Percentiles rank a stretch among this genome's conserved stretches.
These are phyloP conservation scores for Drosophila melanosoma DNA, from an alignment of 2,888 invertebrate genomes.

Conservation along the genomic window DNA sequence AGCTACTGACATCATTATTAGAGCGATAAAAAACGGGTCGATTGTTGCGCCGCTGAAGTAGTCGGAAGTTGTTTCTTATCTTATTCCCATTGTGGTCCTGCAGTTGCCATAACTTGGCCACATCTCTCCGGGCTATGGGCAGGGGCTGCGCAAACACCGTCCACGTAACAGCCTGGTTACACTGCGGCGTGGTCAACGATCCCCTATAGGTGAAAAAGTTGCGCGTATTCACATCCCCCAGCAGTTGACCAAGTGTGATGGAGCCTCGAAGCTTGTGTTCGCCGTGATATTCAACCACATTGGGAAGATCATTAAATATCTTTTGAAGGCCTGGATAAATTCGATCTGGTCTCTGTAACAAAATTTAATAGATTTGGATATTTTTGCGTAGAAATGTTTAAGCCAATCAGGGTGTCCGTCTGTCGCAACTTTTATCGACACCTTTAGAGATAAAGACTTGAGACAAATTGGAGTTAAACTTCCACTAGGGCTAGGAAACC, in stretches of 20 bases:
- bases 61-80: constrained; percentile 69
- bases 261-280: constrained; percentile 45
- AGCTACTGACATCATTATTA: constrained; percentile 9
- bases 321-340: constrained; percentile 69
- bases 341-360: constrained; percentile 53
- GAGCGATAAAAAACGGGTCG: constrained; percentile 53
- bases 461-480: too few relatives aligned
- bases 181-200: constrained; percentile 90
- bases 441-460: background rate
- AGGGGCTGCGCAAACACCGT: constrained; percentile 87
- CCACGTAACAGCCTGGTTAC: constrained; percentile 90
- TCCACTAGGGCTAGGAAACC: too few relatives aligned
- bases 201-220: constrained; percentile 85
- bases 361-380: background rate
- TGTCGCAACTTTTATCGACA: background rate
- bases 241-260: constrained; percentile 72
- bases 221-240: constrained; percentile 73
- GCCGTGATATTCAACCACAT: constrained; percentile 57
- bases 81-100: constrained; percentile 47
- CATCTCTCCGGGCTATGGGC: constrained; percentile 82
- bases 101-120: constrained; percentile 70
- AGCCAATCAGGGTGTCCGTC: background rate
- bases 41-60: constrained; percentile 60
- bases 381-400: background rate
- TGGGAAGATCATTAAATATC: constrained; percentile 59